Conservation (phyloP, 2,113 vertebrate genomes). For the Thryonomys swinderianus region DNA sequence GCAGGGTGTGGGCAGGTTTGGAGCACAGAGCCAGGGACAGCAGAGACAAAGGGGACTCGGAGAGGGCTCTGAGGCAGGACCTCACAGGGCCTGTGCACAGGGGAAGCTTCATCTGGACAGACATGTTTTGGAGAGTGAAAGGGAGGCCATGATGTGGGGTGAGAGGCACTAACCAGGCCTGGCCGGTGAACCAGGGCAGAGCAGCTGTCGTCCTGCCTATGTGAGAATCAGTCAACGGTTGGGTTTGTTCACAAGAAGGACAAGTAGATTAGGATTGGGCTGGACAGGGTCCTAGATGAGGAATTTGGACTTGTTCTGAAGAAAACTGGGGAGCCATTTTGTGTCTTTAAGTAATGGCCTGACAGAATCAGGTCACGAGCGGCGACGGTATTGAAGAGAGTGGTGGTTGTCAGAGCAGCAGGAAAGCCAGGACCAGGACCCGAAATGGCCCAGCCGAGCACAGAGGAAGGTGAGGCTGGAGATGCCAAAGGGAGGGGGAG, state of each 20-base stretch:
- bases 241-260: background rate
- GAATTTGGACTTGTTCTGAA: background rate
- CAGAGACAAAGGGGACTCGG: background rate
- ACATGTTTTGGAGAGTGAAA: background rate
- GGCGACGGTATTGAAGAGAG: background rate
- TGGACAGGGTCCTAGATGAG: background rate
- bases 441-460: background rate
- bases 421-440: background rate
- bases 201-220: background rate
- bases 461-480: background rate
- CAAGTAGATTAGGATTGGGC: background rate
- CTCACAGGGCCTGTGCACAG: background rate
- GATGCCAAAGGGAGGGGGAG: background rate
- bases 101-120: background rate
- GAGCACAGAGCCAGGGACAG: background rate
- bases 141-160: background rate
- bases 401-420: background rate
- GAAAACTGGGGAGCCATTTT: background rate
- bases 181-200: background rate
- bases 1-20: background rate
- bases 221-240: background rate
- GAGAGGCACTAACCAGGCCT: background rate
- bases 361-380: background rate
- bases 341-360: background rate
- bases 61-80: background rate